Percentiles rank a stretch among this genome's conserved stretches.
Evolutionary conservation across 2,113 vertebrate genomes (phyloP).

Genomic region (Nothoprocta pentlandii): DNA sequence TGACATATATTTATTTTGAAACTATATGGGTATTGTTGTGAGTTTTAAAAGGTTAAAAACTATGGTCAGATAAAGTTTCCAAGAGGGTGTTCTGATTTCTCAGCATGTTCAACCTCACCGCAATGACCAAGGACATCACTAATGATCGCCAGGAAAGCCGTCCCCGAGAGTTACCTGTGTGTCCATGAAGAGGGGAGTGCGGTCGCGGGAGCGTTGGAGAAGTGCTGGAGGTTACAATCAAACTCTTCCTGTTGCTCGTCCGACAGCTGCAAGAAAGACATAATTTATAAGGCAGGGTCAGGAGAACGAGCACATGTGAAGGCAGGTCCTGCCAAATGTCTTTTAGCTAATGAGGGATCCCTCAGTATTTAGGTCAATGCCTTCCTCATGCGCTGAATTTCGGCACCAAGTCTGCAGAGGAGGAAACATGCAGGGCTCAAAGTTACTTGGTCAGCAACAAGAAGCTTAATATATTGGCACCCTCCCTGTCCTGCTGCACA

Average conservation of each 20-base stretch:
- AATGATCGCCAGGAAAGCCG: neutral
- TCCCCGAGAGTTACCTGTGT: conserved; percentile 84
- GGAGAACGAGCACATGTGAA: neutral
- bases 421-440: neutral
- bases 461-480: neutral
- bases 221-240: conserved; percentile 97
- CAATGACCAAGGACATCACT: neutral
- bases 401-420: neutral
- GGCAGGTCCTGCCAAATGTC: neutral
- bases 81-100: neutral
- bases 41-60: neutral
- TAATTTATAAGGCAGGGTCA: neutral
- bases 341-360: neutral
- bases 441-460: neutral
- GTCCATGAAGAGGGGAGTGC: conserved; percentile 94
- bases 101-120: neutral
- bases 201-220: conserved; percentile 96
- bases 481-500: neutral
- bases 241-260: conserved; percentile 96
- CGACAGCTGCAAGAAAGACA: conserved; percentile 87
- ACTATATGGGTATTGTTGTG: neutral
- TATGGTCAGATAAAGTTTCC: neutral
- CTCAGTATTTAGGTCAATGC: neutral
- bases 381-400: neutral
- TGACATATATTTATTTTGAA: neutral